Conservation (phyloP, 2,797 vertebrate species). For the Sebastes dallii region DNA sequence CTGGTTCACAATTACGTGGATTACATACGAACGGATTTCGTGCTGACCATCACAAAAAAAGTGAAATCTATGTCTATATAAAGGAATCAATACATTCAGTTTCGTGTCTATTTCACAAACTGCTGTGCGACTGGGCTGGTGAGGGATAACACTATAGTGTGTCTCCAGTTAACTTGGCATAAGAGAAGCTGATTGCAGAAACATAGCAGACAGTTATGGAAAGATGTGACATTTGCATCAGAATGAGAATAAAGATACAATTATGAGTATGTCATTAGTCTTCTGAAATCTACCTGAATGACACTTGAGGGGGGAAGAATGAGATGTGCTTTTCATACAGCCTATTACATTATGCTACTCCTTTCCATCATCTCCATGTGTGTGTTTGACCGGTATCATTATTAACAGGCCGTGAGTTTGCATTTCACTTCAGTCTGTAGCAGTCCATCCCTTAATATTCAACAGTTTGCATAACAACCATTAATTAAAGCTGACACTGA, state of each 20-base stretch:
- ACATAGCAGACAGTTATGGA: not conserved
- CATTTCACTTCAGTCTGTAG: not conserved
- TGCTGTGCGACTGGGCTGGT: too few species aligned
- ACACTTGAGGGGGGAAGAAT: not conserved
- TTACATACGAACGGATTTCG: too few species aligned
- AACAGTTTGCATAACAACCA: not conserved
- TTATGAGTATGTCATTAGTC: not conserved
- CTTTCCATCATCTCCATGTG: not conserved
- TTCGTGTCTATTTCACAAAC: too few species aligned
- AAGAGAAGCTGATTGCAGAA: not conserved
- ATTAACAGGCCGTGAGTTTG: not conserved
- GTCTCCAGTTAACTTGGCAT: not conserved
- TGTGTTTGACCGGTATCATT: not conserved
- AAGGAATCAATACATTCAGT: too few species aligned
- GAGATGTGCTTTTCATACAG: not conserved
- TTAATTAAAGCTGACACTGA: not conserved
- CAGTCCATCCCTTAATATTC: not conserved
- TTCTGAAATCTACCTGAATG: not conserved
- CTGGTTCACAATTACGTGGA: too few species aligned
- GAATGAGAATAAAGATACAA: constrained; percentile 6
- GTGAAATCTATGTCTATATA: too few species aligned
- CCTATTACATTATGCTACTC: not conserved
- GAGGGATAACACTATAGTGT: not conserved
- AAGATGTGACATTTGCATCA: not conserved
- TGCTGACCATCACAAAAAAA: too few species aligned